These are phyloP conservation scores for Trematomus bernacchii DNA, from an alignment of 2,797 vertebrate species.

Conservation along the genomic window DNA sequence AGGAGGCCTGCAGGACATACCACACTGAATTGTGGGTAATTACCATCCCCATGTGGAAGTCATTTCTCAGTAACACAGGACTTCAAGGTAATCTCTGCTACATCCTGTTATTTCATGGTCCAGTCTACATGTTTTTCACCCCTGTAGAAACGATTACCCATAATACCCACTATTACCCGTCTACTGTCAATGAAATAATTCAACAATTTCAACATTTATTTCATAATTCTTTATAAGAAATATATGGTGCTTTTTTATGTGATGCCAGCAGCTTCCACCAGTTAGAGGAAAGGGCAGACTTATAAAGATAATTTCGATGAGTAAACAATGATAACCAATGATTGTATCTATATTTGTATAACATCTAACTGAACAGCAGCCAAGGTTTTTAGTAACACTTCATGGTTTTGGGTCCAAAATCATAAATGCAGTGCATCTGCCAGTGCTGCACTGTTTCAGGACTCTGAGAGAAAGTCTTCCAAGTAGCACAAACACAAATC, in stretches of 20 bases:
- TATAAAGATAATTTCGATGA: background rate
- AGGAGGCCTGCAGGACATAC: background rate
- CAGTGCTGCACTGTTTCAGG: background rate
- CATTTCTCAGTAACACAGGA: background rate
- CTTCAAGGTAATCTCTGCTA: slow-evolving; percentile 1
- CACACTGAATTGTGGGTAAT: slow-evolving; percentile 26
- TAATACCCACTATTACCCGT: background rate
- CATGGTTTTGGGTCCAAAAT: background rate
- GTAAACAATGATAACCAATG: background rate
- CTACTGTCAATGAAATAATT: too few species aligned
- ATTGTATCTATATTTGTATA: too few species aligned
- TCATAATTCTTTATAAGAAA: too few species aligned
- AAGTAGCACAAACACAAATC: too few species aligned
- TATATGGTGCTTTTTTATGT: background rate
- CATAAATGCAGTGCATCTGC: background rate
- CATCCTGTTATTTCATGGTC: background rate
- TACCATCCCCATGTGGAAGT: slow-evolving; percentile 8
- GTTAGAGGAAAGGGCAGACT: background rate
- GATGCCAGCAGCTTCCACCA: background rate
- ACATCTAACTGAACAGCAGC: background rate
- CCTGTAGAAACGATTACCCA: background rate
- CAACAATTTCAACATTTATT: too few species aligned
- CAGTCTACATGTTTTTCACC: background rate
- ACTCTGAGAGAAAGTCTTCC: too few species aligned
- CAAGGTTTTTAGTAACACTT: background rate